These are phyloP conservation scores for Acanthoscelides obtectus DNA, from an alignment of 2,888 invertebrate species.

Conservation along the genomic window DNA sequence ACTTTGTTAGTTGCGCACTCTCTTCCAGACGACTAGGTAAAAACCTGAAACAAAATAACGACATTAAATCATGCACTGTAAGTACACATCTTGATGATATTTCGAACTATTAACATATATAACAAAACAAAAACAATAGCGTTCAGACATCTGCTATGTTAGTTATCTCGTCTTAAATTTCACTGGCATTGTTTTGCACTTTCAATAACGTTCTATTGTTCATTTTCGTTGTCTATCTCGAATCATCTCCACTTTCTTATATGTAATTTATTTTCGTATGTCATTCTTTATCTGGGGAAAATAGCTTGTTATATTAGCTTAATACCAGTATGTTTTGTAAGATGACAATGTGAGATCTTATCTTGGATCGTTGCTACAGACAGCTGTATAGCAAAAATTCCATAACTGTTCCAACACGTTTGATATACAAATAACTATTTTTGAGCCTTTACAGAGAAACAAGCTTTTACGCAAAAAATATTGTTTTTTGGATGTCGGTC, in stretches of 20 bases:
- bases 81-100: not conserved
- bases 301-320: not conserved
- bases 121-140: not conserved
- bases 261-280: not conserved
- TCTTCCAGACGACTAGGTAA: not conserved
- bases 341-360: not conserved
- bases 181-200: not conserved
- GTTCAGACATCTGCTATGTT: not conserved
- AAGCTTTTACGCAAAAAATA: too few species aligned
- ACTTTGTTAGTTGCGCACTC: not conserved
- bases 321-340: not conserved
- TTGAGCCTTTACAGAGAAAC: too few species aligned
- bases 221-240: not conserved
- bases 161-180: not conserved
- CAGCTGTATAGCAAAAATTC: not conserved
- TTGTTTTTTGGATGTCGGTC: too few species aligned
- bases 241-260: not conserved
- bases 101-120: not conserved
- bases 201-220: not conserved
- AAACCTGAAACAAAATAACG: not conserved
- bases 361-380: not conserved
- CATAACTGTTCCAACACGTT: too few species aligned
- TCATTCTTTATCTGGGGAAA: not conserved
- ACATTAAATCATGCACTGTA: not conserved
- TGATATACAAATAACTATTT: too few species aligned